phyloP scores from a whole-genome alignment of 2,797 vertebrate species.

The Erpetoichthys calabaricus region DNA sequence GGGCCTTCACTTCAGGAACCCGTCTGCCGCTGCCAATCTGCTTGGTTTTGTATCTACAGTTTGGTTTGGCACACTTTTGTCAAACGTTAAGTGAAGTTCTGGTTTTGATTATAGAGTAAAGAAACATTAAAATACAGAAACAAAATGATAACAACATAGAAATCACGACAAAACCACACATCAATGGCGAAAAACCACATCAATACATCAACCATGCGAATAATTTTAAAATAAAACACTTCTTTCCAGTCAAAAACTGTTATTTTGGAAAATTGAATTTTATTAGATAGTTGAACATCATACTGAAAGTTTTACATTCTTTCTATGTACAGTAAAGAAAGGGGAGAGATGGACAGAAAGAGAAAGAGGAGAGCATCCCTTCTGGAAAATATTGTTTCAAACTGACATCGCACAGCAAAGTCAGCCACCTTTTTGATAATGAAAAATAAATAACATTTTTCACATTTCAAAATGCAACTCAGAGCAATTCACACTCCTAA shows the following conservation, averaged over 20 bases:
- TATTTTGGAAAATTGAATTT: constrained; percentile 44
- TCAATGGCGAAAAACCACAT: not conserved
- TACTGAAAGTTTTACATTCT: constrained; percentile 40
- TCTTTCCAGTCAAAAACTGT: not conserved
- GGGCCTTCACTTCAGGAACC: no score
- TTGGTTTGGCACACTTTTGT: no score
- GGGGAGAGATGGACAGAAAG: constrained; percentile 21
- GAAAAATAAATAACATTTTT: constrained; percentile 60
- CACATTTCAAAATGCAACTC: constrained; percentile 32
- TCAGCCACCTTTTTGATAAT: constrained; percentile 49
- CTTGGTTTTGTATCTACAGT: no score
- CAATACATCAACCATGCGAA: not conserved
- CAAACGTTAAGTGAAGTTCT: no score
- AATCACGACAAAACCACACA: not conserved
- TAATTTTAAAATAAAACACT: not conserved
- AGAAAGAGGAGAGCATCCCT: constrained; percentile 30
- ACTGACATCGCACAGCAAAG: constrained; percentile 65
- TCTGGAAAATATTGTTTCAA: constrained; percentile 64
- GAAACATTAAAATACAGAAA: no score
- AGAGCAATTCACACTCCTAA: no score
- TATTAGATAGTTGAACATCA: constrained; percentile 55
- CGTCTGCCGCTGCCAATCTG: no score
- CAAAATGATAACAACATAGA: no score
- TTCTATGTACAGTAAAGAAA: constrained; percentile 36
- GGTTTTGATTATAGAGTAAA: no score